These are phyloP conservation scores for Sinelater perroti DNA, from an alignment of 2,888 invertebrate species.

Conservation along the genomic window DNA sequence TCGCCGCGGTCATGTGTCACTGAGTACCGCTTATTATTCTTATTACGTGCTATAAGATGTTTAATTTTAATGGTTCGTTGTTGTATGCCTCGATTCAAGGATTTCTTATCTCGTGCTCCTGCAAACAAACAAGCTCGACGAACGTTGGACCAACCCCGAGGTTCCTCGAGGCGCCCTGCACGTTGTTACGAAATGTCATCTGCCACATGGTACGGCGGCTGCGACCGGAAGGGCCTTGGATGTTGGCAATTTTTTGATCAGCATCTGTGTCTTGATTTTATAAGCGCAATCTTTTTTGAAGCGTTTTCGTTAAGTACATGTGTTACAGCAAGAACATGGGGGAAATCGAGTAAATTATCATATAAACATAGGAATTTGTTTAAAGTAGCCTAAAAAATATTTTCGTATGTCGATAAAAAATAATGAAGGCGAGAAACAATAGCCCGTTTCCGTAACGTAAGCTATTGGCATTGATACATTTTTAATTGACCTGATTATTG, in stretches of 20 bases:
- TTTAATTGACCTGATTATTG: constrained; percentile 15
- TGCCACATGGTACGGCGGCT: no score
- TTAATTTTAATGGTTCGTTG: constrained; percentile 41
- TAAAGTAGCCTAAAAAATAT: no score
- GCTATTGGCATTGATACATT: constrained; percentile 18
- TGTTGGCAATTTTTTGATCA: no score
- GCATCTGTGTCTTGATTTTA: no score
- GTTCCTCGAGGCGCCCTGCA: background rate
- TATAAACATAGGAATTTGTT: no score
- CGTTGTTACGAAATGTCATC: constrained; percentile 11
- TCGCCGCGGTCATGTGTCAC: constrained; percentile 50
- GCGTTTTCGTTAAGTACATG: no score
- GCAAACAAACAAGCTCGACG: constrained; percentile 14
- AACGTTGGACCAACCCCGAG: background rate
- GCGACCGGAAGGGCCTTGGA: background rate
- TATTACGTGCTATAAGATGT: constrained; percentile 45
- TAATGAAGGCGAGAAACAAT: no score
- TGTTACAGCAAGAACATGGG: no score
- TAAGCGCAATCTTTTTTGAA: no score
- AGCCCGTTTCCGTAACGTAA: background rate
- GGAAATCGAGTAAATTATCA: no score
- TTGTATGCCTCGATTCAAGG: constrained; percentile 32
- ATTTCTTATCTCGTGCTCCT: constrained; percentile 23
- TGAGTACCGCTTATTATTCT: constrained; percentile 49
- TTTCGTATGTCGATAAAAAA: no score